These are phyloP conservation scores for Muscicapa striata DNA, from an alignment of 2,797 vertebrate species.

Conservation along the genomic window DNA sequence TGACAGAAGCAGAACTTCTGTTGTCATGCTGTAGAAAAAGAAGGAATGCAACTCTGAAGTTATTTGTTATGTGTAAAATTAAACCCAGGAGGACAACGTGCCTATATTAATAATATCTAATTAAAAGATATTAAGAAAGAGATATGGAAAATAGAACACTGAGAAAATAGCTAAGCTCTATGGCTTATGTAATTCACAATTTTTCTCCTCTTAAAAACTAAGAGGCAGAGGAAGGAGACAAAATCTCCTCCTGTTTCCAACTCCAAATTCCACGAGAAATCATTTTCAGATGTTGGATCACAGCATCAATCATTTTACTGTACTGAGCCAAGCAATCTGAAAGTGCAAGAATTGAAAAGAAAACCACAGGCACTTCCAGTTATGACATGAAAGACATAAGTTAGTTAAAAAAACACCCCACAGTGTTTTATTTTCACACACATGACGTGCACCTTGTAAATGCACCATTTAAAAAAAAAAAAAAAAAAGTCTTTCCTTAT, in stretches of 20 bases:
- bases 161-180: neutral
- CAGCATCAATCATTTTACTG: neutral
- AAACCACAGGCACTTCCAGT: slow-evolving; percentile 35
- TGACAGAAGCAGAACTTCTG: neutral
- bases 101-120: neutral
- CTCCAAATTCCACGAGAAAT: neutral
- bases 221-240: neutral
- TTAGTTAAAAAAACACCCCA: neutral
- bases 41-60: neutral
- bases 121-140: neutral
- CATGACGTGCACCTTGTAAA: neutral
- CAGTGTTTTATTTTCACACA: slow-evolving; percentile 30
- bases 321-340: neutral
- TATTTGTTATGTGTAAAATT: neutral
- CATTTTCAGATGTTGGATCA: neutral
- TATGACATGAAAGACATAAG: neutral
- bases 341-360: neutral
- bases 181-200: neutral
- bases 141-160: neutral
- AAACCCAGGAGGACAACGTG: neutral
- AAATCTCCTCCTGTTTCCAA: neutral
- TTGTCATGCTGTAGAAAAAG: neutral
- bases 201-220: neutral
- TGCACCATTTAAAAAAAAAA: neutral
- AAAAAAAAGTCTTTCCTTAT: neutral